Base-by-base conservation (phyloP, 2,797 vertebrate genomes). In the Hoplostethus atlanticus region DNA sequence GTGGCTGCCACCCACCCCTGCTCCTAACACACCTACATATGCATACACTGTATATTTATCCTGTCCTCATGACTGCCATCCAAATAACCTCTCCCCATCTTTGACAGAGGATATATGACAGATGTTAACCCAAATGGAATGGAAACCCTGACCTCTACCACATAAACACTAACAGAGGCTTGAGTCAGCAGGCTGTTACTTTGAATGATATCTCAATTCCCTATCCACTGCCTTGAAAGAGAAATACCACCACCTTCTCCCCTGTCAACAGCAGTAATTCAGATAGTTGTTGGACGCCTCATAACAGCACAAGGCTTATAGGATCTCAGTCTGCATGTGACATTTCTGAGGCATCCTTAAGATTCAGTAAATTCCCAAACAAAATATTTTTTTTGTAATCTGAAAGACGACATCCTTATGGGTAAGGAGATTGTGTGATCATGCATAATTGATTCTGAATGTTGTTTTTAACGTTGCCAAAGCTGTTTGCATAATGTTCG, bases 181-280 rank as follows among this genome's bases (percentile, higher is more conserved):
- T 77, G 89, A 93, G 90, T 93, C 94, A 93, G 92, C 80, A 57
- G 64, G 86, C 81, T 87, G 84, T 93, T 93, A 87, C 63, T 86
- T 92, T 95, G 93, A 95, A 94, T 92, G 89, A 95, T 94, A 93
- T 91, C 90, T 94, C 91, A 93, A 93, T 94, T 93, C 84, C 87
- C 83, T 85, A 77, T 89, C 73, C 64, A 66, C 80, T 52, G 80
- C 91, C 90, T 90, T 83, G 86, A 80, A 92, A 87, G 93, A 92
- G 84, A 91, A 92, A 93, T 91, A 89, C 87, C 75, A 84, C 87
- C 88, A 83, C 83, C 86, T 84, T 82, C 76, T 16, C 75, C 67
- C 48, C 76, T 85, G 89, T 92, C 87, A 93, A 64, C 77, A 75
- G 85, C 82, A 88, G 86, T 91, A 90, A 91, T 84, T 92, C 89